Base-by-base conservation (phyloP, 2,888 invertebrate genomes). In the Drosophila histrio region DNA sequence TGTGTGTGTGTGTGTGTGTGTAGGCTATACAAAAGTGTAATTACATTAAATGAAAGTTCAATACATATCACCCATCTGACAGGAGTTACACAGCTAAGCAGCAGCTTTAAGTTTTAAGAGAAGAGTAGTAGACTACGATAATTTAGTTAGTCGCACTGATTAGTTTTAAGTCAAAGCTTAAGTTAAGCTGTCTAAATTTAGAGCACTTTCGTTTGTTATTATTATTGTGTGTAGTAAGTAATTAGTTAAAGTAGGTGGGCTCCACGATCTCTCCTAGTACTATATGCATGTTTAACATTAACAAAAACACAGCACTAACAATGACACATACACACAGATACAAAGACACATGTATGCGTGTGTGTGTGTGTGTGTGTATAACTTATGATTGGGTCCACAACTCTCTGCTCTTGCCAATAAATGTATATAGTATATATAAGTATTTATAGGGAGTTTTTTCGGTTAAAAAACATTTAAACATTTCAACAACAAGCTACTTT, bases 31-130 rank as follows among this genome's bases (percentile, higher is more conserved):
- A 76, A 50, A 57, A 63, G 66, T 53, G 74, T 77, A 39, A 59
- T 52, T 61, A 71, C 64, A 77, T 74, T 84, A 72, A 86, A 71
- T 72, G 57, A 82, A 65, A 68, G 64, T 56, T 64, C 60, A 87
- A 72, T 70, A 71, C 81, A 43, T 89, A 86, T 91, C 87, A 90
- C 91, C 91, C 91, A 91, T 90, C 91, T 91, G 91, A 91, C 91
- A 91, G 89, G 91, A 91, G 91, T 91, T 91, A 91, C 78, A 79
- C 77, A 79, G 79, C 84, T 86, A 78, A 70, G 73, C 68, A 81
- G 79, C 79, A 77, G 72, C 57, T 66, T 66, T 15, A 17, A 15
- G 19, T 41, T 36, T 17, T 9, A 24, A 11, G 19, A 17, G 17
- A 13, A 41, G 22, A 24, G 13, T 39, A n/a, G 24, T 34, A 24